Base-by-base conservation (phyloP, 2,888 invertebrate species). In the Tenthredo notha region DNA sequence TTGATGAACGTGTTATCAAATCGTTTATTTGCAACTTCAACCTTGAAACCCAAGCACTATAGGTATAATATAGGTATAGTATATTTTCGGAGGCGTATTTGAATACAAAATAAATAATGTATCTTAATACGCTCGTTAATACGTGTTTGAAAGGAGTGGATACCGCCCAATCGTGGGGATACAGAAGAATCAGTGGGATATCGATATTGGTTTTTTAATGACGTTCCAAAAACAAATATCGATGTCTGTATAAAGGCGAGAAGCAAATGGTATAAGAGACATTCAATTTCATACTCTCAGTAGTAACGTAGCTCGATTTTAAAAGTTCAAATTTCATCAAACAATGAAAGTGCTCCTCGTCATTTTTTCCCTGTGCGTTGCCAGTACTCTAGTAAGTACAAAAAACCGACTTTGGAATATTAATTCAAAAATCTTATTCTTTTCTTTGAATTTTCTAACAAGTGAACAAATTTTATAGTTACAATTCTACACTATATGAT, bases 371-470 rank as follows among this genome's bases (percentile, higher is more conserved):
- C 4, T 67, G 1, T 67, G 67, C 33, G 12, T 67, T 67, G 67
- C 67, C 33, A 67, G 67, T 67, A 67, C 29, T 67, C 18, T 67
- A 33, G 67, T 67, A 33, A 67, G 67, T 33, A 18, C 18, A 67
- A 33, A 33, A 1, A 67, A 67, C 33, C 12, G 2, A 61, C 25
- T 25, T 61, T 61, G 21, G 12, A 25, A 21, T 61, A 61, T 10
- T 10, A 61, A 25, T 12, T 2, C 47, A 47, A 12, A 61, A 5
- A 21, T 61, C 25, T 25, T 10, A 37, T 72, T 33, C 5, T 25
- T 25, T 9, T 12, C 25, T 25, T 61, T 25, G 0, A 12, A 25
- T 61, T 61, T 47, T 61, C 12, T 12, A 21, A 25, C 10, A 12
- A 47, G 4, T 47, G 15, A 47, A 25, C 3, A 2, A 61, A 25